Base-by-base conservation (phyloP, 2,797 vertebrate genomes). In the Chrysocyon brachyurus region DNA sequence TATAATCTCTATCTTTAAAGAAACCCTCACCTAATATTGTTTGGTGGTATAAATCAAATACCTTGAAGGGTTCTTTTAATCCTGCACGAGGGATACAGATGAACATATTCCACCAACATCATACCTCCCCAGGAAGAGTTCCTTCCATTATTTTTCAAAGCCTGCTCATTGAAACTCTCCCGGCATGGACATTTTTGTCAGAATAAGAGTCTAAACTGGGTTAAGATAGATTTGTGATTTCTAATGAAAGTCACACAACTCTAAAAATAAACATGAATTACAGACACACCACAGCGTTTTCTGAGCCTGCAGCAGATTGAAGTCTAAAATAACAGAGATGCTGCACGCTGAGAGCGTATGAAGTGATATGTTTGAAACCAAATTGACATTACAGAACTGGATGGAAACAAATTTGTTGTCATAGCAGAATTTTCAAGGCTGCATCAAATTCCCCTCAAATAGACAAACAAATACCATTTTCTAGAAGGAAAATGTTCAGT, bases 221-320 rank as follows among this genome's bases (percentile, higher is more conserved):
- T 81, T 92, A 89, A 92, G 89, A 87, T 33, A 91, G 88, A 97
- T 89, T 87, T 94, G 56, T 89, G 91, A 97, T 94, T 97, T 94
- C 86, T 97, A 96, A 96, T 91, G 86, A 91, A 96, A 98, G 84
- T 68, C 31, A 4, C 64, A 11, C 33, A 95, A 68, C n/a, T 92
- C 84, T 95, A 97, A 97, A 97, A 97, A 96, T 93, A 97, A 93
- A 91, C 79, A 93, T 28, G 46, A 89, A 91, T 96, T 84, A 26
- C 36, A 95, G 87, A 84, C 84, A 94, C 1, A 90, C n/a, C 59
- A 56, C 4, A 8, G 63, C 0, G 12, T 84, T 79, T 52, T 83
- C 79, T 66, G 75, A 73, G 57, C n/a, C 33, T 40, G 68, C 63
- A 36, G 87, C 84, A 91, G 83, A 95, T 11, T 90, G 94, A 86